phyloP scores from a whole-genome alignment of 2,888 invertebrate genomes.

The Aplocera efformata region DNA sequence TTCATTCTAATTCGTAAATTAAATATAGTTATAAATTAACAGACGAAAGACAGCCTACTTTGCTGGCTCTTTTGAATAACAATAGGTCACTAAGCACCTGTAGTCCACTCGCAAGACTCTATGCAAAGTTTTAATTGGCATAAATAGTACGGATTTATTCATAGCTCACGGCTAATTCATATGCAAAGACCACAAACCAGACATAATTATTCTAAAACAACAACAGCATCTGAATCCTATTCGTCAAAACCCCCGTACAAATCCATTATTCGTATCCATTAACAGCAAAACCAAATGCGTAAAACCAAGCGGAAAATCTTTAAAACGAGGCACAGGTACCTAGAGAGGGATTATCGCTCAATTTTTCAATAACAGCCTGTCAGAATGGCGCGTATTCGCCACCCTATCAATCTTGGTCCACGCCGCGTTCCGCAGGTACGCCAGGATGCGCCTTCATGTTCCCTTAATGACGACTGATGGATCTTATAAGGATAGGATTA shows the following conservation, averaged over 20 bases:
- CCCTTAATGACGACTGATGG: conserved; percentile 75
- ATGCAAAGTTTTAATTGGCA: too few relatives aligned
- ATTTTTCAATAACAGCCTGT: conserved; percentile 76
- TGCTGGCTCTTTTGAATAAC: too few relatives aligned
- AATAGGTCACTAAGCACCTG: too few relatives aligned
- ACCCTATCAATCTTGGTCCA: conserved; percentile 67
- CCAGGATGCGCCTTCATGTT: conserved; percentile 45
- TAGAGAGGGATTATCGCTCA: conserved; percentile 68
- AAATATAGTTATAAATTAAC: too few relatives aligned
- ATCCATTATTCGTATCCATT: conserved; percentile 25
- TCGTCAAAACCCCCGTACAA: conserved; percentile 17
- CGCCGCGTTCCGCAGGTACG: conserved; percentile 48
- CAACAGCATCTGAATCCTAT: conserved; percentile 8
- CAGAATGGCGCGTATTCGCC: conserved; percentile 45
- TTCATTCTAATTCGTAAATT: too few relatives aligned
- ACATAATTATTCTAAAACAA: too few relatives aligned
- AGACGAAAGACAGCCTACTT: too few relatives aligned
- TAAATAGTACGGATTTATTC: too few relatives aligned
- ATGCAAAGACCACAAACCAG: too few relatives aligned
- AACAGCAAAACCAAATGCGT: conserved; percentile 28
- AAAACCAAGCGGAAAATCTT: conserved; percentile 45
- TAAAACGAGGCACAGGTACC: conserved; percentile 44
- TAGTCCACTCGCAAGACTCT: too few relatives aligned
- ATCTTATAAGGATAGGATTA: conserved; percentile 68
- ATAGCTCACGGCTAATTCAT: too few relatives aligned